Base-by-base conservation (phyloP, 2,113 vertebrate species). In the Nothocercus julius region DNA sequence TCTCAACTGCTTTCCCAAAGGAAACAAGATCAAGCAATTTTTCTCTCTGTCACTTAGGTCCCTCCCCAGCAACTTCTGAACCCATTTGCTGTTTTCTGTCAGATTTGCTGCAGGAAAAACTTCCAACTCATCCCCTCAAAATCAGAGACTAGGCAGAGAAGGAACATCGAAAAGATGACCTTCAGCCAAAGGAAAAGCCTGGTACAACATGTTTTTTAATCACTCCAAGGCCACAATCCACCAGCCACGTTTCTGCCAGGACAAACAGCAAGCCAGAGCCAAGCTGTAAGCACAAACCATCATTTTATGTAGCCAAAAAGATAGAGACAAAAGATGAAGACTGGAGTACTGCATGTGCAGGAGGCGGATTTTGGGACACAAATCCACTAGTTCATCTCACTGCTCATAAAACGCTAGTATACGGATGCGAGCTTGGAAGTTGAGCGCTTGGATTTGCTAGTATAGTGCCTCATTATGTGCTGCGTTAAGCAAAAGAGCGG, bases 31-130 rank as follows among this genome's bases (percentile, higher is more conserved):
- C 3, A 49, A n/a, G 21, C 7, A 24, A 11, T 67, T 78, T 17
- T 72, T 82, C 14, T 53, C 47, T 72, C 32, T 44, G 45, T 38
- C 72, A 24, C 30, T 80, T n/a, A 30, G 27, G 68, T 68, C 22
- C 36, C 11, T 80, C 25, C 58, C 67, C 14, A 82, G 36, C 10
- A 9, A 40, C n/a, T 68, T 79, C 58, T 72, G 64, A 79, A 28
- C 27, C 10, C 1, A 0, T 66, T 58, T 61, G 9, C 17, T 81
- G 17, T 74, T 42, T 74, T 58, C n/a, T 58, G 0, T 10, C 1
- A 0, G 32, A 54, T 67, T n/a, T 85, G 19, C 38, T 27, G 25
- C 42, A 40, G 22, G 45, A 85, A 20, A 85, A 84, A 92, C 53
- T 53, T 28, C 47, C 25, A 62, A 5, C 30, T 16, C 2, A 25